Conservation (phyloP, 2,888 invertebrate genomes). For the Eumacrocentrus americanus region DNA sequence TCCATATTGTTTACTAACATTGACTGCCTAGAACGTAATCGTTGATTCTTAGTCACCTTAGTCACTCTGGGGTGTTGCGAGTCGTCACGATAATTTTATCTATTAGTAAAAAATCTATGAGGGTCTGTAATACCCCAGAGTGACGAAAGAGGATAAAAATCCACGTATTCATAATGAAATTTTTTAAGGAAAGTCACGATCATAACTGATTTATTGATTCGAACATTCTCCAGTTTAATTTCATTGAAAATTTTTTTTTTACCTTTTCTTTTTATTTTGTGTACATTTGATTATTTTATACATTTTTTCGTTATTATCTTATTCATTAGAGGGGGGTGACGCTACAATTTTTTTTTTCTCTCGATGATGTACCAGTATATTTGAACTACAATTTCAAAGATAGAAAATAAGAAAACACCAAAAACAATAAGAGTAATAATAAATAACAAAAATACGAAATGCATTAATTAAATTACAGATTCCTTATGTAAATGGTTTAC, state of each 20-base stretch:
- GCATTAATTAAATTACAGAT: slow-evolving; percentile 51
- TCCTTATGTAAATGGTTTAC: slow-evolving; percentile 70
- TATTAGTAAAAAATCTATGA: background rate
- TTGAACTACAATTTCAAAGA: background rate
- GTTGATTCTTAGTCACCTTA: no score
- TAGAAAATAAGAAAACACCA: background rate
- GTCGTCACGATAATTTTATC: background rate
- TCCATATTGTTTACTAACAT: background rate
- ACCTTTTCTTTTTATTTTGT: no score
- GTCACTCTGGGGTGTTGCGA: no score
- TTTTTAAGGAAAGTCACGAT: no score
- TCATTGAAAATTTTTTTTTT: no score
- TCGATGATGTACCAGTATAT: slow-evolving; percentile 9
- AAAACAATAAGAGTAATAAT: background rate
- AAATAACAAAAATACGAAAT: background rate
- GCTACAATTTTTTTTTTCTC: background rate
- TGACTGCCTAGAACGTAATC: no score
- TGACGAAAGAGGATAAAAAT: no score
- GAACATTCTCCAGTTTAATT: no score
- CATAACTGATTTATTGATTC: no score
- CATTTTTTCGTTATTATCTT: background rate
- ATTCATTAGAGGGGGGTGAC: background rate
- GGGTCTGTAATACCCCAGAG: background rate
- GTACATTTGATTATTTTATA: no score
- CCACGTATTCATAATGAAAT: no score